Conservation (phyloP, 2,797 vertebrate genomes). For the Australoheros facetus region DNA sequence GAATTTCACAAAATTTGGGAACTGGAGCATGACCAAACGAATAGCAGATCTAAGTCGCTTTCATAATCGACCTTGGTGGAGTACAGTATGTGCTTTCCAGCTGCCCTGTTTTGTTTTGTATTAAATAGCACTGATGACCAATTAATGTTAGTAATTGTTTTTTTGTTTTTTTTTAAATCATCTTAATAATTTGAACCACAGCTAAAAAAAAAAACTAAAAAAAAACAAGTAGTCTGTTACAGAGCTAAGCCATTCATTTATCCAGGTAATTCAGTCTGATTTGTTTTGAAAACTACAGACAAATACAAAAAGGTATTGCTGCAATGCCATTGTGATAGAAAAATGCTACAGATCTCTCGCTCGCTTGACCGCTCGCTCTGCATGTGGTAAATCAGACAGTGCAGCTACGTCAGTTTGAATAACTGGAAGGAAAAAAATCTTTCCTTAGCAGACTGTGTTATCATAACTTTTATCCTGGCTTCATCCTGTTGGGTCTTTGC, state of each 20-base stretch:
- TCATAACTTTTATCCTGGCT: constrained; percentile 44
- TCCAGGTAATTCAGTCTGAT: background rate
- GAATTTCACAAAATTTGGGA: no score
- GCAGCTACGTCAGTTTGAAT: constrained; percentile 27
- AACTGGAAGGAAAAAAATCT: constrained; percentile 23
- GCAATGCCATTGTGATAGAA: background rate
- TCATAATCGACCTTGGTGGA: no score
- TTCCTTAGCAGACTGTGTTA: constrained; percentile 39
- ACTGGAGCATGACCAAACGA: no score
- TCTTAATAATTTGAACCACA: no score
- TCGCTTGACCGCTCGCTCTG: background rate
- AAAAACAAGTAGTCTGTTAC: no score
- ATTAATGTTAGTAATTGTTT: no score
- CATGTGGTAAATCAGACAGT: constrained; percentile 1
- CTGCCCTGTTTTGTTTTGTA: no score
- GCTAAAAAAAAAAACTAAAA: no score
- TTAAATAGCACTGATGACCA: no score
- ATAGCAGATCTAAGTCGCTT: no score
- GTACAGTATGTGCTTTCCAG: no score
- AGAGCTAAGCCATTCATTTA: background rate
- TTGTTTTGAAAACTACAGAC: background rate
- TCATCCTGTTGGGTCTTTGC: constrained; percentile 30
- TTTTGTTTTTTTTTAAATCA: no score
- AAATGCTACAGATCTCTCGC: background rate
- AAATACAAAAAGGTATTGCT: background rate